Evolutionary conservation across 2,797 vertebrate species (phyloP).

Genomic region (Coregonus sp.): DNA sequence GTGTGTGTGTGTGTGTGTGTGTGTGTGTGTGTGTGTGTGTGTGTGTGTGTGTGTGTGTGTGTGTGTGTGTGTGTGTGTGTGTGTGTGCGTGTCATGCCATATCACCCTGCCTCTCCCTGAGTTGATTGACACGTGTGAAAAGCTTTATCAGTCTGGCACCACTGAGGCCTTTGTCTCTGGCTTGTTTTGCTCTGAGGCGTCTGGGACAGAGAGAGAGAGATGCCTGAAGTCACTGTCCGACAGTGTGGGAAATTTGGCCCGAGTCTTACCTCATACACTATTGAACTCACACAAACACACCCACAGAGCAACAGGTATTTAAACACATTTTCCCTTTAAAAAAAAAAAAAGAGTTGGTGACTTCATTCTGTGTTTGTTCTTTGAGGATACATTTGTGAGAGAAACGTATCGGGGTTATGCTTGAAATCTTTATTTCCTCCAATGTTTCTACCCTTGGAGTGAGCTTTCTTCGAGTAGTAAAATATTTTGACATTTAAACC

Average conservation of each 20-base stretch:
- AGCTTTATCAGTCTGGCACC: conserved; percentile 70
- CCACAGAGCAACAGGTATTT: background rate
- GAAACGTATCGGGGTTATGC: background rate
- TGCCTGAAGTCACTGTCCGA: conserved; percentile 2
- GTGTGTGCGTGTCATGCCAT: conserved; percentile 27
- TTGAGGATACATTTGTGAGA: background rate
- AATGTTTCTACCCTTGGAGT: background rate
- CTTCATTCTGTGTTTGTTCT: background rate
- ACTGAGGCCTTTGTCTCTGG: conserved; percentile 53
- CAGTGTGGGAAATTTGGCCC: background rate
- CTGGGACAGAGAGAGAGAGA: conserved; percentile 42
- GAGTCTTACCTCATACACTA: conserved; percentile 3
- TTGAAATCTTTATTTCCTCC: background rate
- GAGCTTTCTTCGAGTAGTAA: background rate
- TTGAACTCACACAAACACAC: conserved; percentile 6
- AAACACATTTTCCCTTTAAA: background rate
- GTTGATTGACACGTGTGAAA: conserved; percentile 69
- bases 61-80: conserved; percentile 18
- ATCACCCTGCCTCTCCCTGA: conserved; percentile 35
- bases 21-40: background rate
- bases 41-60: background rate
- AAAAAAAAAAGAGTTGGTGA: background rate
- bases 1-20: conserved; percentile 4
- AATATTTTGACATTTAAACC: background rate
- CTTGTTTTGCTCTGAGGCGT: conserved; percentile 63